Evolutionary conservation across 2,797 vertebrate species (phyloP).

Genomic region (Syncerus caffer): DNA sequence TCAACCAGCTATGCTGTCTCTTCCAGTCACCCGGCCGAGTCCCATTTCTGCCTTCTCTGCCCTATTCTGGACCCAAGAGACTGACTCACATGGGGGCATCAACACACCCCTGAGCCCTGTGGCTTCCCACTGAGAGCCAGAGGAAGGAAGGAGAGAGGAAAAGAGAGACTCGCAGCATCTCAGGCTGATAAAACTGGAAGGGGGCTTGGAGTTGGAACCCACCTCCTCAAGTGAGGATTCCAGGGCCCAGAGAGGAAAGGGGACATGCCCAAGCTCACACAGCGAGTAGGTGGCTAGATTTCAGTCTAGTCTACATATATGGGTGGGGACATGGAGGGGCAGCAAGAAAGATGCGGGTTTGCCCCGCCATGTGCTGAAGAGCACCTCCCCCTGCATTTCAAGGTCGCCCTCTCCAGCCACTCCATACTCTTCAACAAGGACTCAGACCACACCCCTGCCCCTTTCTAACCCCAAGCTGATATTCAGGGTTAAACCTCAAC

Average conservation of each 20-base stretch:
- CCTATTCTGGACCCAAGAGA: neutral
- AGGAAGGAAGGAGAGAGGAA: too few relatives aligned
- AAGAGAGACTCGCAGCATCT: neutral
- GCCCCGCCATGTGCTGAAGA: rapidly evolving
- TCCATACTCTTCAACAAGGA: neutral
- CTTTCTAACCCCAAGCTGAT: neutral
- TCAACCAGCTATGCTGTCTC: neutral
- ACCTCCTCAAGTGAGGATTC: neutral
- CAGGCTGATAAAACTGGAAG: neutral
- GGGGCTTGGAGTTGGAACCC: neutral
- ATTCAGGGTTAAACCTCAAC: neutral
- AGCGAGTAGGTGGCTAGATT: neutral
- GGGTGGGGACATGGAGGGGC: too few relatives aligned
- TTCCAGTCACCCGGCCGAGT: rapidly evolving
- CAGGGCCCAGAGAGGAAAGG: neutral
- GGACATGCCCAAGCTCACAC: neutral
- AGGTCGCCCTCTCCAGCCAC: neutral
- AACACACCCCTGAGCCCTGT: too few relatives aligned
- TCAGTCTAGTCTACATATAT: too few relatives aligned
- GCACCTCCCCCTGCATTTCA: neutral
- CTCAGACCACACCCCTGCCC: neutral
- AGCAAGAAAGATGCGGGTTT: neutral
- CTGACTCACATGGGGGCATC: neutral
- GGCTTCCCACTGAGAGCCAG: neutral
- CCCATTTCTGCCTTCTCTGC: neutral